Percentiles rank a stretch among this genome's conserved stretches.
Conservation (phyloP, 2,113 vertebrate genomes). For the Ibidorhyncha struthersii region DNA sequence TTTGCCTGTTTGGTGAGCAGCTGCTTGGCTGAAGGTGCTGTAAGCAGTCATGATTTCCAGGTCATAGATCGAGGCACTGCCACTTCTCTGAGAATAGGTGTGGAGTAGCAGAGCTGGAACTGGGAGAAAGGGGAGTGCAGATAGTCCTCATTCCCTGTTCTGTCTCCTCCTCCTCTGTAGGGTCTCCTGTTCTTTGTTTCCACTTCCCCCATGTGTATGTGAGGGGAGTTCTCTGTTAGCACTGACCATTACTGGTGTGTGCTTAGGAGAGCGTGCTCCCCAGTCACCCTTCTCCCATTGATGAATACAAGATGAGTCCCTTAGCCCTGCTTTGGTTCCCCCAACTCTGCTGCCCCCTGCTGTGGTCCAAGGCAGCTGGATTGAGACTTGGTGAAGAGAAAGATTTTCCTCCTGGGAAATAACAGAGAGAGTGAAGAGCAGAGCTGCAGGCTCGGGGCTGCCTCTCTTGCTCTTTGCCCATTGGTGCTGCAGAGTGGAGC, state of each 20-base stretch:
- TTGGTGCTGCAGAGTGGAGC: background rate
- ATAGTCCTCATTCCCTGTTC: background rate
- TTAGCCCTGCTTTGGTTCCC: background rate
- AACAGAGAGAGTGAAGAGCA: background rate
- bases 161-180: rapidly evolving
- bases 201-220: background rate
- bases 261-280: background rate
- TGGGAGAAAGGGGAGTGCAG: background rate
- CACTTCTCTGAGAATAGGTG: background rate
- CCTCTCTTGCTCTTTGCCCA: background rate
- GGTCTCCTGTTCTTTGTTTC: background rate
- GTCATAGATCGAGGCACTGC: background rate
- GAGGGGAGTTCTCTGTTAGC: background rate
- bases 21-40: background rate
- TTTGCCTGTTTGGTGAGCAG: background rate
- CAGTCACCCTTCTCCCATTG: background rate
- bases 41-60: background rate
- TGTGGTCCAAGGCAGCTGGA: background rate
- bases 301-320: background rate
- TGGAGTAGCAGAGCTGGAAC: background rate
- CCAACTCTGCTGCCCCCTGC: background rate
- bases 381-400: background rate
- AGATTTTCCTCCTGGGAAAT: background rate
- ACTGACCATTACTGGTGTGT: background rate
- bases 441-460: background rate